A percentile compares a stretch with the other conserved stretches of the same genome.
phyloP scores from a whole-genome alignment of 2,113 vertebrate genomes.

The Osmerus eperlanus region DNA sequence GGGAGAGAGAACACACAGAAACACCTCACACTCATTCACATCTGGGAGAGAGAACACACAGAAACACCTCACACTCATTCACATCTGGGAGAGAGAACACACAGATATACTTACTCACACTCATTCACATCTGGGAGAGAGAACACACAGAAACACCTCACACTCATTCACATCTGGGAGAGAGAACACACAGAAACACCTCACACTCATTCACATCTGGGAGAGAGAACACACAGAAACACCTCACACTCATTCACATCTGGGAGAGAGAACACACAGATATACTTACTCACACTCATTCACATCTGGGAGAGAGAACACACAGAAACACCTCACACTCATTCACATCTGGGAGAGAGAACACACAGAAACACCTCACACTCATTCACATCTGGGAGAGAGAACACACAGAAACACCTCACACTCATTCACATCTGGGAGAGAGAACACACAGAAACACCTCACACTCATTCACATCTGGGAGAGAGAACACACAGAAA shows the following conservation, averaged over 20 bases:
- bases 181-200: conserved; percentile 29
- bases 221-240: conserved; percentile 33
- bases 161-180: too few relatives aligned
- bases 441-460: conserved; percentile 32
- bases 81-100: conserved; percentile 39
- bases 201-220: too few relatives aligned
- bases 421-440: too few relatives aligned
- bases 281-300: neutral
- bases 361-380: too few relatives aligned
- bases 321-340: too few relatives aligned
- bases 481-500: conserved; percentile 33
- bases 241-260: too few relatives aligned
- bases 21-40: too few relatives aligned
- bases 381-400: too few relatives aligned
- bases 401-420: conserved; percentile 27
- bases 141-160: conserved; percentile 26
- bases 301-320: conserved; percentile 40
- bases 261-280: conserved; percentile 33
- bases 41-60: conserved; percentile 34
- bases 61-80: too few relatives aligned
- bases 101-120: neutral
- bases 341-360: too few relatives aligned
- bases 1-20: conserved; percentile 33
- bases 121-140: too few relatives aligned
- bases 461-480: too few relatives aligned